Evolutionary conservation across 2,113 vertebrate genomes (phyloP).

Genomic region (Cyprinodon brontotheroides): DNA sequence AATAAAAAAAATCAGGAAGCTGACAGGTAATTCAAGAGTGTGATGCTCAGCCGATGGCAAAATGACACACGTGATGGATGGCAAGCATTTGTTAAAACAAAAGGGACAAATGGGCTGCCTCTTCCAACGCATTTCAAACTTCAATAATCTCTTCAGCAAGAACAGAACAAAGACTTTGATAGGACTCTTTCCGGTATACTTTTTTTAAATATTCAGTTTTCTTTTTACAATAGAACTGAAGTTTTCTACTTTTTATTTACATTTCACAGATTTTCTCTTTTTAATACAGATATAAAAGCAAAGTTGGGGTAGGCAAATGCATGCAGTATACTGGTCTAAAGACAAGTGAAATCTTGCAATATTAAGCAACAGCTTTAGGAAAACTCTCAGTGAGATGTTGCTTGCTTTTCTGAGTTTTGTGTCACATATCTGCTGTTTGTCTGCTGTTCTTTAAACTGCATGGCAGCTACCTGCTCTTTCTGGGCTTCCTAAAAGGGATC

Average conservation of each 20-base stretch:
- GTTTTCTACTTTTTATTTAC: no score
- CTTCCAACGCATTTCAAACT: conserved; percentile 64
- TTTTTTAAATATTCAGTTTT: conserved; percentile 4
- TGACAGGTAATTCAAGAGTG: conserved; percentile 76
- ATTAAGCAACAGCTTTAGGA: conserved; percentile 30
- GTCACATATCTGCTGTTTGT: conserved; percentile 58
- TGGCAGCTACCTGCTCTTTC: conserved; percentile 46
- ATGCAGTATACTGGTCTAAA: conserved; percentile 1
- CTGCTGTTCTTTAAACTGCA: conserved; percentile 47
- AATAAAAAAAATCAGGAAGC: conserved; percentile 70
- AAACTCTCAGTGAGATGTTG: conserved; percentile 44
- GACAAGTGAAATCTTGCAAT: not conserved
- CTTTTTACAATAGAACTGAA: not conserved
- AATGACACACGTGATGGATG: conserved; percentile 73
- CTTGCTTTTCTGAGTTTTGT: conserved; percentile 50
- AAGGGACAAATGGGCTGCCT: conserved; percentile 72
- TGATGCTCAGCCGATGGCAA: conserved; percentile 63
- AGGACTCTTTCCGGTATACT: conserved; percentile 20
- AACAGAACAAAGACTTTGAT: conserved; percentile 41
- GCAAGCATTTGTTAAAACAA: conserved; percentile 59
- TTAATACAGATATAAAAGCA: not conserved
- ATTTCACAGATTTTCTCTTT: not conserved
- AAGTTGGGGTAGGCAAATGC: conserved; percentile 5
- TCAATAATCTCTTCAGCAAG: conserved; percentile 36
- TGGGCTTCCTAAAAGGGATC: conserved; percentile 39